Evolutionary conservation across 2,888 invertebrate species (phyloP).

Genomic region (Chelonus formosanus): DNA sequence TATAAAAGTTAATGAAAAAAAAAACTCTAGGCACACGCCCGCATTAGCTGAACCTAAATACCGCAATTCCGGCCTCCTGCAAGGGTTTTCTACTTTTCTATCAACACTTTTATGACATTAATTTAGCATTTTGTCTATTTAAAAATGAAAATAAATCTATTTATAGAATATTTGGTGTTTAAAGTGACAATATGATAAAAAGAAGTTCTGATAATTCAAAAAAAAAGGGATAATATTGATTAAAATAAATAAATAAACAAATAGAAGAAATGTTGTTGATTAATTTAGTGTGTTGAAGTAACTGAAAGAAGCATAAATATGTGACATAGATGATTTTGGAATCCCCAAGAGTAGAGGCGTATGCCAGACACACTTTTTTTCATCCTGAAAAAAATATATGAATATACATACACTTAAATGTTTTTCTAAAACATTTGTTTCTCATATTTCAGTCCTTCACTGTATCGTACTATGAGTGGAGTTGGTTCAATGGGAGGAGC

Average conservation of each 20-base stretch:
- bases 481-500: slow-evolving; percentile 46
- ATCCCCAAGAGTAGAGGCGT: slow-evolving; percentile 53
- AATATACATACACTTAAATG: slow-evolving; percentile 9
- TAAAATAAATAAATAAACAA: no score
- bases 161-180: no score
- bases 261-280: no score
- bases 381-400: slow-evolving; percentile 3
- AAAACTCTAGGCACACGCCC: slow-evolving; percentile 56
- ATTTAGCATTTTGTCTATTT: no score
- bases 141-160: no score
- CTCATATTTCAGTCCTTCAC: slow-evolving; percentile 50
- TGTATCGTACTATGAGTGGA: slow-evolving; percentile 53
- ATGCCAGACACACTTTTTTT: slow-evolving; percentile 28
- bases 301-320: no score
- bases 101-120: not conserved
- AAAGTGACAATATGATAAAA: no score
- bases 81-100: not conserved
- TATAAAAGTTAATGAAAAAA: slow-evolving; percentile 34
- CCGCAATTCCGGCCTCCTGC: slow-evolving; percentile 43
- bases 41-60: slow-evolving; percentile 46
- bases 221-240: no score
- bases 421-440: slow-evolving; percentile 9
- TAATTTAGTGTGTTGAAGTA: no score
- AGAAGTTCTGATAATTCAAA: no score
- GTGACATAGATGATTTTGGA: not conserved